Evolutionary conservation across 92 coral and sea anemone genomes (phyloP), one percentile per base, ranked within the genome.

Genomic region (Diadumene lineata): DNA sequence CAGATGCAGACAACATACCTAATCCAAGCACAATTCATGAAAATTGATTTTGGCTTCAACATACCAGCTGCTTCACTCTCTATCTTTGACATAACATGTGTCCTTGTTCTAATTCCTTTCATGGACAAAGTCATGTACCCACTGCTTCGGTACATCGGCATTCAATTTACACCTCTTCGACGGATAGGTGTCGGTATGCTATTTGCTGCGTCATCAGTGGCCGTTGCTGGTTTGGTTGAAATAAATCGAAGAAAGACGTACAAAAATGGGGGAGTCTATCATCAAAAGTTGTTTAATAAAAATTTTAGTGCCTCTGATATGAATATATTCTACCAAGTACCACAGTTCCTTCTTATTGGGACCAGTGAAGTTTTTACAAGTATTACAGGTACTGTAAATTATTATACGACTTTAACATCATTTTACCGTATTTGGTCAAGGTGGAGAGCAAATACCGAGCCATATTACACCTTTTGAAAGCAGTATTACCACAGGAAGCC

Each of bases 151-250:
- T 78, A 73, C 56, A 61, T 79, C 50, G 90, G 93, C 30, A 18
- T 94, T 31, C 81, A 66, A 18, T 81, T 75, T 22, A 92, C 96
- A 21, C 96, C 97, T 29, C 84, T 96, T 66, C 83, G 86, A 66
- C 86, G 97, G 71, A 84, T 96, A 61, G 93, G 99, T 16, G 82
- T 81, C 48, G 99, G 99, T 26, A 69, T 96, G 97, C 68, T 96
- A 11, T 83, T 96, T 69, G 89, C 96, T 1, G 84, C 93, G 8
- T 69, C 91, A 3, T 88, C 97, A 26, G 92, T 86, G 64, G 93
- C 68, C 16, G 74, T 90, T 26, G 96, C 96, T 32, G 99, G 99
- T 8, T 66, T 70, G 62, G 77, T 92, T 48, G 99, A 96, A 74
- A 78, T 88, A 27, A 83, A 81, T 50, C 70, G 97, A 25, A 87